phyloP scores from a whole-genome alignment of 2,888 invertebrate species.

The Xestoiulus laeticollis region DNA sequence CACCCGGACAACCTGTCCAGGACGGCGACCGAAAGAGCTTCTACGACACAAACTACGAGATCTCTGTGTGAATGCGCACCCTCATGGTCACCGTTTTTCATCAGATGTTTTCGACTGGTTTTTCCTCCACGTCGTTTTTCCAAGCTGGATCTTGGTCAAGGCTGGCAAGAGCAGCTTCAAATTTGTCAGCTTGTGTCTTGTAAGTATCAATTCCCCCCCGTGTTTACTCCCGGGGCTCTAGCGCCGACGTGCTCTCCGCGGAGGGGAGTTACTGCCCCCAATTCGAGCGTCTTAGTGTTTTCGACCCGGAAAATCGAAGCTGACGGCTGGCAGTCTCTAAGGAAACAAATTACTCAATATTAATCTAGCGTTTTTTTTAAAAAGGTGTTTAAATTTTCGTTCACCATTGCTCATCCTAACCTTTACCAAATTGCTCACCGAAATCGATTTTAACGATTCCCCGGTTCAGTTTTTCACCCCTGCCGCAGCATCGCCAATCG shows the following conservation, averaged over 20 bases:
- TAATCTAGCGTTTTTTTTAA: neutral
- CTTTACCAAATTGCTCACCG: neutral
- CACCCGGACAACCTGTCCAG: constrained; percentile 40
- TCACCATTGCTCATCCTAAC: neutral
- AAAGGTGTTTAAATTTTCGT: neutral
- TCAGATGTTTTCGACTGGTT: neutral
- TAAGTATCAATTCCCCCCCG: neutral
- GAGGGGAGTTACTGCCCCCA: neutral
- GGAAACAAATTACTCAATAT: neutral
- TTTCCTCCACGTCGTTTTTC: neutral
- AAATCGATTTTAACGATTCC: neutral
- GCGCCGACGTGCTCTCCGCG: neutral
- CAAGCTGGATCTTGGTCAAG: neutral
- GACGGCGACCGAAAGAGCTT: constrained; percentile 69
- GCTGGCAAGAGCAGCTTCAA: neutral
- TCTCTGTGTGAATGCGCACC: constrained; percentile 82
- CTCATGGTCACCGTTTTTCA: no score
- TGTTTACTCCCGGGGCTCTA: neutral
- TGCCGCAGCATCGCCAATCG: neutral
- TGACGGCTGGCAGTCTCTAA: neutral
- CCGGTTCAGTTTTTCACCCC: neutral
- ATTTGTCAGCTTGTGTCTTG: neutral
- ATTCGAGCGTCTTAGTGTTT: no score
- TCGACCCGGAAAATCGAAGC: neutral
- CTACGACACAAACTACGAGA: constrained; percentile 95